These are phyloP conservation scores for Drosophila orosa DNA, from an alignment of 1,140 invertebrate species.

Conservation along the genomic window DNA sequence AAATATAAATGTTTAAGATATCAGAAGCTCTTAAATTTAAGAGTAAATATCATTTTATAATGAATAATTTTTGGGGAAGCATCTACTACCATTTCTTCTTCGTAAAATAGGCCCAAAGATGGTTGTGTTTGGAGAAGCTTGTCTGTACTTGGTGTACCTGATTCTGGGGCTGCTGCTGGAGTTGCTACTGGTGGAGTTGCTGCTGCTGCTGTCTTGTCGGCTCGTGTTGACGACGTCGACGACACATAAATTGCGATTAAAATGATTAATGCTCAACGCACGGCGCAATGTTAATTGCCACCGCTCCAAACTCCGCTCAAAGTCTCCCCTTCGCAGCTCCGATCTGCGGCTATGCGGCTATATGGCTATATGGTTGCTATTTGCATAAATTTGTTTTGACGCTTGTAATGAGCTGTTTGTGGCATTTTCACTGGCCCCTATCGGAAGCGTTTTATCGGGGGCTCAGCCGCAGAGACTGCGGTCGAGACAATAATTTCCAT, in stretches of 20 bases:
- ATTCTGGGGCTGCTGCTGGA: slow-evolving; percentile 9
- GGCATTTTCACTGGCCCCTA: slow-evolving; percentile 75
- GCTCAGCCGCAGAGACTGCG: slow-evolving; percentile 27
- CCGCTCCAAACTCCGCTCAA: slow-evolving; percentile 47
- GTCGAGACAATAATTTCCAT: slow-evolving; percentile 73
- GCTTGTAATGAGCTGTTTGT: slow-evolving; percentile 82
- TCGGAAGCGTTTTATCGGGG: slow-evolving; percentile 72
- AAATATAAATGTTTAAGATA: no score
- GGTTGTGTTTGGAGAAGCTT: background rate
- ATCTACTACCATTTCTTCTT: background rate
- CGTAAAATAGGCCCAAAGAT: no score
- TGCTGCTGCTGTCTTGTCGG: slow-evolving; percentile 50
- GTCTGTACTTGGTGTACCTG: slow-evolving; percentile 14
- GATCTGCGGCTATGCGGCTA: slow-evolving; percentile 9
- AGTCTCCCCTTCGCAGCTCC: slow-evolving; percentile 21
- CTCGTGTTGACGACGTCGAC: slow-evolving; percentile 76
- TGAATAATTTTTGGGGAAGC: rapidly evolving
- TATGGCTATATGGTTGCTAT: slow-evolving; percentile 45
- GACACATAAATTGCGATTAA: slow-evolving; percentile 83
- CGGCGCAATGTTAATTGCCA: slow-evolving; percentile 81
- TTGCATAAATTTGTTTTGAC: slow-evolving; percentile 83
- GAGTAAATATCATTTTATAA: background rate
- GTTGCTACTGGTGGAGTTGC: slow-evolving; percentile 11
- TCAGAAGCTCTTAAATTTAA: no score
- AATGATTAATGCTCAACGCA: slow-evolving; percentile 82